Base-by-base conservation (phyloP, 2,113 vertebrate species). In the Anser cygnoides region DNA sequence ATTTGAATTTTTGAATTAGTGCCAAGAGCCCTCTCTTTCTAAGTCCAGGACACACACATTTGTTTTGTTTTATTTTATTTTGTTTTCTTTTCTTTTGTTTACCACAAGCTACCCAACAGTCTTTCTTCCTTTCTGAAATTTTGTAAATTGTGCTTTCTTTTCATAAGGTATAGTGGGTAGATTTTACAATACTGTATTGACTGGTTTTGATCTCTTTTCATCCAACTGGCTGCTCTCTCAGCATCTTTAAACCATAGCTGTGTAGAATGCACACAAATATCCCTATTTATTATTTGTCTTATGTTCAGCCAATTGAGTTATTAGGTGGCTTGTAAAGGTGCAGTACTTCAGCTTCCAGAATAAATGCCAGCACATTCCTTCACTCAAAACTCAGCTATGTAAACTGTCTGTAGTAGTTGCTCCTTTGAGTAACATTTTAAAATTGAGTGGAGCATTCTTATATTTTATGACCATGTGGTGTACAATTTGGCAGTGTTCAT, bases 261-360 rank as follows among this genome's bases (percentile, higher is more conserved):
- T 58, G 17, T 55, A 84, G 25, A 50, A 82, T 71, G 76, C 31
- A 49, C 52, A 44, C 28, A 93, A 84, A 57, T 57, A 87, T 41
- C 58, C 46, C 44, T 83, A 66, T 89, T 82, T 95, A 54, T 26
- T 84, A 2, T 55, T 39, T 62, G 37, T 91, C 68, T 93, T 62
- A 92, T 91, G 22, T 93, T 80, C 73, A 95, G 50, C 67, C 88
- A 83, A 57, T 10, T 61, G 35, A 86, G 26, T 79, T 93, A 76
- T n/a, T 84, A 73, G 29, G 89, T 90, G n/a, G 29, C 26, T 87
- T 87, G 66, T 73, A 85, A 92, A 93, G 71, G 93, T 88, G 61
- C 50, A 46, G 12, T 70, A 61, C 43, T 82, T 63, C 25, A 79
- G 46, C 63, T 92, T 93, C 63, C 76, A 85, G 50, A 95, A 93